Evolutionary conservation across 2,797 vertebrate genomes (phyloP).

Genomic region (Loriculus beryllinus): DNA sequence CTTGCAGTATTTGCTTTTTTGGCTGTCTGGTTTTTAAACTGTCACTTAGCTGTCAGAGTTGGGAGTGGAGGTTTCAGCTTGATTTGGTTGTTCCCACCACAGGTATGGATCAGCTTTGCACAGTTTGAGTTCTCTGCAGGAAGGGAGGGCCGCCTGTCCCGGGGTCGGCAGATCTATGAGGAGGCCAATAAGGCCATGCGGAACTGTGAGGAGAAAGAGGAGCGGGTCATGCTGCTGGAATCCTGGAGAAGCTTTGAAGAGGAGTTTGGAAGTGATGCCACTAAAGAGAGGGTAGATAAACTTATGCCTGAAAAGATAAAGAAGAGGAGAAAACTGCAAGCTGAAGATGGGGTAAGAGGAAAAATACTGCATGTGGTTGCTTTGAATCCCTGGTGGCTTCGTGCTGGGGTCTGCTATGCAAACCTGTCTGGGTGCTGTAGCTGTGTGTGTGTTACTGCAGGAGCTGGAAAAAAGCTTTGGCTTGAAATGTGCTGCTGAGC

Average conservation of each 20-base stretch:
- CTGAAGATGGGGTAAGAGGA: slow-evolving; percentile 94
- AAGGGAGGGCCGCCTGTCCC: slow-evolving; percentile 75
- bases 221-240: slow-evolving; percentile 94
- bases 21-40: accelerated
- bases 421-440: neutral
- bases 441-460: neutral
- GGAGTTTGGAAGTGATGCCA: slow-evolving; percentile 82
- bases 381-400: neutral
- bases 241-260: slow-evolving; percentile 90
- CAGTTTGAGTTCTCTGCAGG: slow-evolving; percentile 93
- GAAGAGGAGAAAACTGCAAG: slow-evolving; percentile 96
- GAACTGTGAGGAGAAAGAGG: slow-evolving; percentile 96
- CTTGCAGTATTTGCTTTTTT: accelerated
- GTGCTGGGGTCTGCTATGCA: neutral
- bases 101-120: slow-evolving; percentile 98
- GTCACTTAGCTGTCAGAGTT: accelerated
- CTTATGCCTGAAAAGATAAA: slow-evolving; percentile 98
- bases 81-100: neutral
- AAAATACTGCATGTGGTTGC: neutral
- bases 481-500: neutral
- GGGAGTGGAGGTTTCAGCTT: neutral
- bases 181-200: slow-evolving; percentile 93
- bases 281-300: slow-evolving; percentile 84
- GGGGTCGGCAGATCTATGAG: slow-evolving; percentile 89
- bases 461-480: neutral